Conservation (phyloP, 1,140 invertebrate species). For the Neodiprion pinetum region DNA sequence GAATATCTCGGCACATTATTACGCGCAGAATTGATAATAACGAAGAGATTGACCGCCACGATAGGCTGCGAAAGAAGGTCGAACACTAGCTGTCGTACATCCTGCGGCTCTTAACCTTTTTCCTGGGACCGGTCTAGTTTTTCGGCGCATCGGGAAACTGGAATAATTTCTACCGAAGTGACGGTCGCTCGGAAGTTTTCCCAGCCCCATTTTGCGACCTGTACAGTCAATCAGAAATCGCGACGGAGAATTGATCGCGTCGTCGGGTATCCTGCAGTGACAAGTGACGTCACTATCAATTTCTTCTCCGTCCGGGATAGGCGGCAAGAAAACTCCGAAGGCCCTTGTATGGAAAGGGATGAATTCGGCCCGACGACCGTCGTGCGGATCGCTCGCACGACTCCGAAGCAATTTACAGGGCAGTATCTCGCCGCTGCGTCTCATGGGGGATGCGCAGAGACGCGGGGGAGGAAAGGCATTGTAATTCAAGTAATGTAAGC, state of each 20-base stretch:
- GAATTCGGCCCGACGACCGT: background rate
- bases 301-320: background rate
- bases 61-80: background rate
- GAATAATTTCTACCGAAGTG: too few species aligned
- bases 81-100: background rate
- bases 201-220: background rate
- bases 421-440: constrained; percentile 35
- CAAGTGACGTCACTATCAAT: too few species aligned
- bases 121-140: too few species aligned
- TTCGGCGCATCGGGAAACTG: too few species aligned
- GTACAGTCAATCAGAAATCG: background rate
- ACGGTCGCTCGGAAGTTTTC: background rate
- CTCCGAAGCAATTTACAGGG: constrained; percentile 56
- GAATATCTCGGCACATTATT: constrained; percentile 10
- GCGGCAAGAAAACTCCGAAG: background rate
- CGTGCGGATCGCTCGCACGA: constrained; percentile 31
- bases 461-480: constrained; percentile 42
- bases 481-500: constrained; percentile 62
- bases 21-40: constrained; percentile 14
- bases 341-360: background rate
- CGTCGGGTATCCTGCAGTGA: too few species aligned
- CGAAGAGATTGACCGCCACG: background rate
- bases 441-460: constrained; percentile 8
- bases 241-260: too few species aligned
- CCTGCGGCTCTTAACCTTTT: too few species aligned